A percentile compares a stretch with the other conserved stretches of the same genome.
Conservation (phyloP, 2,797 vertebrate species). For the Cyclopterus lumpus region DNA sequence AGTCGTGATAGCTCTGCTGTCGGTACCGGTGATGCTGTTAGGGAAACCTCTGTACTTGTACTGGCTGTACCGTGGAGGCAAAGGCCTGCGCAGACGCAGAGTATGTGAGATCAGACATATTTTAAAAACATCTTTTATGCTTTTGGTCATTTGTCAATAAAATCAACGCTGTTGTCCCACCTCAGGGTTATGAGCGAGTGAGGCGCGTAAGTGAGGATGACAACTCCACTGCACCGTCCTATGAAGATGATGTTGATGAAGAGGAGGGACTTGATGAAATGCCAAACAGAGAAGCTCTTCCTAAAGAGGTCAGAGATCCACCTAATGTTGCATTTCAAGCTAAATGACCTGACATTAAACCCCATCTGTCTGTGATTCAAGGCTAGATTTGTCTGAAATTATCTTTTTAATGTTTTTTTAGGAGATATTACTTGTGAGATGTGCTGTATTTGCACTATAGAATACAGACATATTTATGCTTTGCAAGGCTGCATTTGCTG, state of each 20-base stretch:
- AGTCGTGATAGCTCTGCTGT: constrained; percentile 86
- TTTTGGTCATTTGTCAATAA: constrained; percentile 4
- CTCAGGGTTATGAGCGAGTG: constrained; percentile 91
- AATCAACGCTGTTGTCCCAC: constrained; percentile 1
- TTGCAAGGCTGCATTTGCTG: not conserved
- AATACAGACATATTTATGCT: not conserved
- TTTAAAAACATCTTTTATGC: not conserved
- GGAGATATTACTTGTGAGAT: not conserved
- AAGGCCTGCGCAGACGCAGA: constrained; percentile 88
- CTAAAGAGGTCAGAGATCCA: constrained; percentile 85
- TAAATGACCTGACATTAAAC: not conserved
- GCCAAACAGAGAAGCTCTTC: constrained; percentile 79
- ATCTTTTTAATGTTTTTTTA: not conserved
- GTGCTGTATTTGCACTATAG: not conserved
- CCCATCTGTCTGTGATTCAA: not conserved
- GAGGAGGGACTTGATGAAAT: constrained; percentile 82
- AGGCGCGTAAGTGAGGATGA: constrained; percentile 95
- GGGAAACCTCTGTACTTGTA: constrained; percentile 95
- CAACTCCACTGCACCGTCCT: constrained; percentile 83
- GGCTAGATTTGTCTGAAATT: constrained; percentile 3
- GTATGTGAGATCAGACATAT: constrained; percentile 78
- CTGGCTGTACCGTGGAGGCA: constrained; percentile 91
- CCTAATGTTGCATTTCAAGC: not conserved
- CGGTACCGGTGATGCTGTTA: constrained; percentile 92
- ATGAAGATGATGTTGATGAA: constrained; percentile 90